Base-by-base conservation (phyloP, 2,113 vertebrate species). In the Vulpes ferrilata region DNA sequence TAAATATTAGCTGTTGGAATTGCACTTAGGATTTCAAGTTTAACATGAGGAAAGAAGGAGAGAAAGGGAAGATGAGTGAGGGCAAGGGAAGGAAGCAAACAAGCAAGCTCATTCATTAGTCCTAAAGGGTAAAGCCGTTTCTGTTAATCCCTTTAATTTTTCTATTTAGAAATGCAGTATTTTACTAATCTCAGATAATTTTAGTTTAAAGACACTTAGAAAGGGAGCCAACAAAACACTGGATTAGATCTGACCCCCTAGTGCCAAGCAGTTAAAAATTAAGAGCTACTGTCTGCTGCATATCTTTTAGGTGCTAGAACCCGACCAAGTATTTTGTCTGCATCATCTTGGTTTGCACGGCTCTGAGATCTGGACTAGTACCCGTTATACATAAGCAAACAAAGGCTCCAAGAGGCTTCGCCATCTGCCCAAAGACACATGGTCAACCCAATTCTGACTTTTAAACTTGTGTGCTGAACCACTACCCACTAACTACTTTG, bases 101-200 rank as follows among this genome's bases (percentile, higher is more conserved):
- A 57, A 84, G 35, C 53, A 64, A 65, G 32, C 17, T 35, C 11
- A 8, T 30, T 89, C 60, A 81, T 87, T 17, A 8, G 20, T 65
- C 71, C 19, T 81, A 93, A 81, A 43, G 43, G 64, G 3, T 67
- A 22, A 89, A 89, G 57, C 22, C 67, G 3, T 74, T 59, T 86
- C 85, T 93, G 23, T 76, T 65, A 74, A 88, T 43, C 7, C 20
- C 15, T 53, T 92, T 65, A 81, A 62, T 81, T 55, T 64, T 57
- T 95, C 67, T 76, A 67, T 86, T 96, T 73, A 96, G 48, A 93
- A 93, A 90, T 48, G 27, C 35, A 79, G 16, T n/a, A 62, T 2
- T 92, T 85, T 62, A 62, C 59, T 60, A 13, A 74, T 55, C 96
- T 55, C 11, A 86, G 53, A 85, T n/a, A 69, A 80, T 27, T 38